These are phyloP conservation scores for Oncorhynchus masou DNA, from an alignment of 2,113 vertebrate species.

Conservation along the genomic window DNA sequence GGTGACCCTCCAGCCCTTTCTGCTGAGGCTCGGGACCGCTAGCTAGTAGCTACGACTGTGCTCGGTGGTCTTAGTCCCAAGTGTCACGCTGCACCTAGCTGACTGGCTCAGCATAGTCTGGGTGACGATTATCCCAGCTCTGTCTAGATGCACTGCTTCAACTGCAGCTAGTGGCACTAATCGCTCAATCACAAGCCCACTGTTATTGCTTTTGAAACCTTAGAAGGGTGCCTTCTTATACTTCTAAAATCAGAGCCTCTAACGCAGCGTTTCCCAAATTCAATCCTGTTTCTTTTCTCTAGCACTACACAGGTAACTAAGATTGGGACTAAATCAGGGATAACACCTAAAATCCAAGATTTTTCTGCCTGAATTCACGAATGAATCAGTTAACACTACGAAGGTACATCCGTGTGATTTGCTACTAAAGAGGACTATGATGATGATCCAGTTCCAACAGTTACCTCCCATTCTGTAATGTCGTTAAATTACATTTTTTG, in stretches of 20 bases:
- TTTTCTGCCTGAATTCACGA: neutral
- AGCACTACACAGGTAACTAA: neutral
- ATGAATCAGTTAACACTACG: slow-evolving; percentile 23
- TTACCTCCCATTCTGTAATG: neutral
- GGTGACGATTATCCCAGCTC: slow-evolving; percentile 30
- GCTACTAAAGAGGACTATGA: neutral
- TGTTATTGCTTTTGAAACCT: slow-evolving; percentile 28
- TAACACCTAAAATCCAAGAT: slow-evolving; percentile 48
- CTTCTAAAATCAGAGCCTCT: slow-evolving; percentile 16
- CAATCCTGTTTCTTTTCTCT: too few species aligned
- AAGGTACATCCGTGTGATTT: neutral
- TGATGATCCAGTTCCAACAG: neutral
- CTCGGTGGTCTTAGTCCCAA: neutral
- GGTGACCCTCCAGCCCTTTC: slow-evolving; percentile 12
- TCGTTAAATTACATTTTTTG: neutral
- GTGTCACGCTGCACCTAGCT: too few species aligned
- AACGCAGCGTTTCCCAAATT: neutral
- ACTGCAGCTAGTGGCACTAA: slow-evolving; percentile 42
- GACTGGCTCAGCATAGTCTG: slow-evolving; percentile 1
- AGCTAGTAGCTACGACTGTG: neutral
- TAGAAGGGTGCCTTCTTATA: slow-evolving; percentile 2
- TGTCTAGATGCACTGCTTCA: slow-evolving; percentile 51
- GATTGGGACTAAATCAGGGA: neutral
- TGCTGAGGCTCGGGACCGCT: neutral
- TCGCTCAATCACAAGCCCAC: slow-evolving; percentile 36